phyloP scores from a whole-genome alignment of 2,797 vertebrate genomes.

The Coccyzus lansbergi region DNA sequence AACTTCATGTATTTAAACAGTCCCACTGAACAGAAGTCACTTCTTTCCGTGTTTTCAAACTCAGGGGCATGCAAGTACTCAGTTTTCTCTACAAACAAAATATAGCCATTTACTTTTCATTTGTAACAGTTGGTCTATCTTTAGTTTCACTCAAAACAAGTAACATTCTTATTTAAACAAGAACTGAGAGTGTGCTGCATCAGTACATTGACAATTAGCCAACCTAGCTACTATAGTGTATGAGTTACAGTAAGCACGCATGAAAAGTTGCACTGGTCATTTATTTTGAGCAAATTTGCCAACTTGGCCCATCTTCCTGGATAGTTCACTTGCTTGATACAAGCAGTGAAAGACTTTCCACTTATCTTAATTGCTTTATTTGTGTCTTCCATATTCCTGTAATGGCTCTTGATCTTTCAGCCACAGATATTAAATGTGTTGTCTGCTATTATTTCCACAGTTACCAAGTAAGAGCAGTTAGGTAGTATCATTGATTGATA shows the following conservation, averaged over 20 bases:
- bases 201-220: neutral
- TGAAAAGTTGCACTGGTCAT: constrained; percentile 41
- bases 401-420: constrained; percentile 24
- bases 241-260: constrained; percentile 56
- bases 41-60: neutral
- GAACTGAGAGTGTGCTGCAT: neutral
- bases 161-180: neutral
- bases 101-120: neutral
- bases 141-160: constrained; percentile 1
- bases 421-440: constrained; percentile 19
- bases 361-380: constrained; percentile 67
- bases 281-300: constrained; percentile 55
- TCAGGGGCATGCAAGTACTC: neutral
- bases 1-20: neutral
- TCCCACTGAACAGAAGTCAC: neutral
- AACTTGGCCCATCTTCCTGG: constrained; percentile 50
- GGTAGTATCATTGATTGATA: neutral
- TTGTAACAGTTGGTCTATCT: neutral
- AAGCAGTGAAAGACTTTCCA: constrained; percentile 59
- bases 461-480: neutral
- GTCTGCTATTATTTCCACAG: neutral
- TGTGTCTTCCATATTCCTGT: constrained; percentile 33
- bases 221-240: neutral
- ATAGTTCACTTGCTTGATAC: constrained; percentile 50
- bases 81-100: neutral